Conservation (phyloP, 2,797 vertebrate genomes). For the Spatula versicolor region DNA sequence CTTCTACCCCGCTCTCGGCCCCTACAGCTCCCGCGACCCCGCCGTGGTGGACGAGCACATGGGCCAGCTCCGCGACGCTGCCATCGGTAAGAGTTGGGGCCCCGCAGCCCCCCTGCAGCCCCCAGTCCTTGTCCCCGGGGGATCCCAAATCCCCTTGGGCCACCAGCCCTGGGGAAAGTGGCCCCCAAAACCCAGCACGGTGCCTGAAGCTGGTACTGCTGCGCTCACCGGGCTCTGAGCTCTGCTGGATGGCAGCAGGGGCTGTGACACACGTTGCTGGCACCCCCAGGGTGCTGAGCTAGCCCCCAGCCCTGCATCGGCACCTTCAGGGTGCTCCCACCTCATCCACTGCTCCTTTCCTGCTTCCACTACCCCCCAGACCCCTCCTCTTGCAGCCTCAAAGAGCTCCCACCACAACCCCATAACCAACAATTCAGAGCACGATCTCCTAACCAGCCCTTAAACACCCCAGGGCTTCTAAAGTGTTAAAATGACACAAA, state of each 20-base stretch:
- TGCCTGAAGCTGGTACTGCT: no score
- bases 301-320: neutral
- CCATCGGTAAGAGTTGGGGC: constrained; percentile 80
- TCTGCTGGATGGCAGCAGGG: no score
- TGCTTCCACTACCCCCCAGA: neutral
- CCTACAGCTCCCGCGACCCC: constrained; percentile 90
- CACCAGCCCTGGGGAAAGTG: no score
- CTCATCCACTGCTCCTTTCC: neutral
- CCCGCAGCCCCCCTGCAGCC: neutral
- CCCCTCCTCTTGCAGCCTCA: no score
- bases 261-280: neutral
- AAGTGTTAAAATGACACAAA: neutral
- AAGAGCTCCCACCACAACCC: neutral
- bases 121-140: no score
- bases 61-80: constrained; percentile 88
- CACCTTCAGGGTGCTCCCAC: neutral
- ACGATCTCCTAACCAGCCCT: no score
- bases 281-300: no score
- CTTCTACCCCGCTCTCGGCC: constrained; percentile 88
- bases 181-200: no score
- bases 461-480: neutral
- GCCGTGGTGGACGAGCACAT: constrained; percentile 88
- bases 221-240: no score
- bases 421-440: neutral
- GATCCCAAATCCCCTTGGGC: no score